Base-by-base conservation (phyloP, 2,113 vertebrate species). In the Pan paniscus region DNA sequence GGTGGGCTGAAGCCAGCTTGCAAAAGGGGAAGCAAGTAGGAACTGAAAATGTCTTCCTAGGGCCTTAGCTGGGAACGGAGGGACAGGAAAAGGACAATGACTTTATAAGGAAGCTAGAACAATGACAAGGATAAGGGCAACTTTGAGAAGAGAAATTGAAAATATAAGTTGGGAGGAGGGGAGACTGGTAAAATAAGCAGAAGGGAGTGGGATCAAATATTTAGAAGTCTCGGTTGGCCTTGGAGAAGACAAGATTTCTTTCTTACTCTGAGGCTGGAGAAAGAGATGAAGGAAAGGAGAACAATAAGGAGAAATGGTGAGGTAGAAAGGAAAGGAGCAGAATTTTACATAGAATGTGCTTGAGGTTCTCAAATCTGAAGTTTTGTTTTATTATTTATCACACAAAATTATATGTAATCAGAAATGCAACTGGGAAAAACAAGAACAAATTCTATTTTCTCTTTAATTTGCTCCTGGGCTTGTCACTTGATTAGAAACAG, bases 321-420 rank as follows among this genome's bases (percentile, higher is more conserved):
- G 38, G 35, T 18, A 52, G 13, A 75, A 46, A 57, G 20, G 7
- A 61, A 40, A 84, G 48, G 80, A 40, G 64, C 46, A 89, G 46
- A 70, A 82, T 27, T 64, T 90, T 75, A 78, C 23, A 25, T 20
- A 82, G 76, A 23, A 78, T 38, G 27, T 61, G 59, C 5, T 25
- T 68, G n/a, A 76, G 40, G 46, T 61, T 89, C 67, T 73, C 18
- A 84, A 83, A 61, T 11, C 55, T 40, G 23, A 88, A 59, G 38
- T 79, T 93, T 90, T 93, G 16, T 91, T 94, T 38, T 97, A 64
- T 86, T 96, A 96, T 38, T 89, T 89, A 89, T 35, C 40, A 84
- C 8, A 13, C 35, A 64, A 30, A 64, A 64, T 32, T 64, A 64
- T 32, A 61, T 85, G 7, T 48, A 76, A 85, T 83, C 70, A 88